Percentiles rank a stretch among this genome's conserved stretches.
These are phyloP conservation scores for Cacoxenus indagator DNA, from an alignment of 2,888 invertebrate species.

Conservation along the genomic window DNA sequence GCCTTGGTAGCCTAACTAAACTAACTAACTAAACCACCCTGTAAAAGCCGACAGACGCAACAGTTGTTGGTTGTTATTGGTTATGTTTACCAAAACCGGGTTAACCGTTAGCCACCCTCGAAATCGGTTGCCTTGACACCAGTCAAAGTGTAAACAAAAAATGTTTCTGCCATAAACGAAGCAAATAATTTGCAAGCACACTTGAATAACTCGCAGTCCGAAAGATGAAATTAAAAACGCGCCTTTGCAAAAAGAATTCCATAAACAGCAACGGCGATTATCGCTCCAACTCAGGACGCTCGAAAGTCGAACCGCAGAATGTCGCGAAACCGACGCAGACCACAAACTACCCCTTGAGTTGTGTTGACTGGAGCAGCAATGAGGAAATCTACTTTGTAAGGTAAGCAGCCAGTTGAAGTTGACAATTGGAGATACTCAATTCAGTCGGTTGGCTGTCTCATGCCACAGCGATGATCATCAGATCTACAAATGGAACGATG, in stretches of 20 bases:
- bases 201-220: not conserved
- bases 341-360: constrained; percentile 81
- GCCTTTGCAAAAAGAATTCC: constrained; percentile 81
- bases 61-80: not conserved
- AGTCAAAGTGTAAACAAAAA: constrained; percentile 21
- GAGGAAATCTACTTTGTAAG: constrained; percentile 94
- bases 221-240: constrained; percentile 86
- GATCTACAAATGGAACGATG: constrained; percentile 89
- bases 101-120: not conserved
- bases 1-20: not conserved
- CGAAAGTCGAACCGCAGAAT: constrained; percentile 19
- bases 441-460: too few relatives aligned
- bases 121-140: constrained; percentile 36
- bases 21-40: not conserved
- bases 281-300: constrained; percentile 23
- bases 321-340: constrained; percentile 27
- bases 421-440: not conserved
- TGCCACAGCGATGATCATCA: constrained; percentile 89
- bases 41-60: not conserved
- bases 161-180: not conserved
- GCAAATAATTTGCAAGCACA: constrained; percentile 15
- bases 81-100: too few relatives aligned
- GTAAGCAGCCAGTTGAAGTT: constrained; percentile 70
- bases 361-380: constrained; percentile 93
- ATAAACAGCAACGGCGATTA: constrained; percentile 58